phyloP scores from a whole-genome alignment of 2,888 invertebrate species.

The Cistogaster globosa region DNA sequence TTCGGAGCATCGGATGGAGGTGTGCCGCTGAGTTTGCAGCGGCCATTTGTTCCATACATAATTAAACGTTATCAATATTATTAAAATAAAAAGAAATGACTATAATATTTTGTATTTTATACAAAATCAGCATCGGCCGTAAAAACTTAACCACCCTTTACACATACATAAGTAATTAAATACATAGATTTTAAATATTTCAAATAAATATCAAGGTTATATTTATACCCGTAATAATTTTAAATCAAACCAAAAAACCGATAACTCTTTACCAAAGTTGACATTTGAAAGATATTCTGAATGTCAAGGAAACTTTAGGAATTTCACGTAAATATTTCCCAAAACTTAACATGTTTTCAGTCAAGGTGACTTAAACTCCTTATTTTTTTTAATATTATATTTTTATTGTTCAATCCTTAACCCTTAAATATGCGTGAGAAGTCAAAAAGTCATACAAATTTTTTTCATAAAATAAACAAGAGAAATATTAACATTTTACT shows the following conservation, averaged over 20 bases:
- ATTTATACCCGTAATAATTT: background rate
- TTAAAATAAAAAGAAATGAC: no score
- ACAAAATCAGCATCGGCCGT: no score
- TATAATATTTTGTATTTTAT: no score
- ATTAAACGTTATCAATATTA: no score
- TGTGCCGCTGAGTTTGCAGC: no score
- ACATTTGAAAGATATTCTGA: background rate
- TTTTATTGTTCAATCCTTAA: constrained; percentile 8
- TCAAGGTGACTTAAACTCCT: constrained; percentile 38
- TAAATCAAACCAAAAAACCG: background rate
- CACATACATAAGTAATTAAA: no score
- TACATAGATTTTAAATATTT: no score
- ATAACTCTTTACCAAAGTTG: background rate
- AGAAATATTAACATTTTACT: background rate
- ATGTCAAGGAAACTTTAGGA: constrained; percentile 15
- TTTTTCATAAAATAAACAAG: background rate
- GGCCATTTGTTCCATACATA: no score
- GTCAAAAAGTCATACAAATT: constrained; percentile 51
- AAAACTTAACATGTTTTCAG: constrained; percentile 46
- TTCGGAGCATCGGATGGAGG: no score
- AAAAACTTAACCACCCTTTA: no score
- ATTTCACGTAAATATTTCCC: constrained; percentile 13
- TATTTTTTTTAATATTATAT: background rate
- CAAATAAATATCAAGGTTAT: no score
- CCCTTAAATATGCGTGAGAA: constrained; percentile 39